Evolutionary conservation across 2,113 vertebrate species (phyloP), one percentile per base, ranked within the genome.

Genomic region (Colinus virginianus): DNA sequence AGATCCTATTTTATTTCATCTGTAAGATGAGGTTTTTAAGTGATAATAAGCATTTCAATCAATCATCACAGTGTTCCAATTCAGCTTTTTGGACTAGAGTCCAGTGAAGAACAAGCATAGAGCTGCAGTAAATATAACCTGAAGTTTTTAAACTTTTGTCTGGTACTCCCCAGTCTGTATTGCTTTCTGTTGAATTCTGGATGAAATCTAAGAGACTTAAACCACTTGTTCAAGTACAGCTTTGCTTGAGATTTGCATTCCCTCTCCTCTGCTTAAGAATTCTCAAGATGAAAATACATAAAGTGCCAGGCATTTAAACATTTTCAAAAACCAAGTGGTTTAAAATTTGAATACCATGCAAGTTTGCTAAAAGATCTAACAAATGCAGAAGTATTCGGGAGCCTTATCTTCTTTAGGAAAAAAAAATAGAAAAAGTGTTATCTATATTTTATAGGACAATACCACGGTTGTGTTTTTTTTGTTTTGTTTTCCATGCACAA

Each of bases 311-410:
- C 22, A 68, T 17, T 38, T 38, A 5, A 79, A 63, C 85, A 45
- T 1, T 19, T 19, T 23, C 23, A 51, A 14, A 51, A 51, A 15
- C 14, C 0, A 0, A 0, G 6, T 42, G 14, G 69, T 69, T 87
- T 68, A 38, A 83, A 46, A 14, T 28, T 83, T 70, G 61, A 14
- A 1, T 56, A 40, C n/a, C 8, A 46, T 13, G 2, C 16, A 32
- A 90, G 9, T 36, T 66, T 7, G 6, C 68, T 58, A 75, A 8
- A 14, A 43, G 20, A 15, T 13, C 16, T 56, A 79, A 58, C 22
- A 59, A 23, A 64, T 28, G 71, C 1, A 68, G 11, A 85, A 14
- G 62, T 88, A 56, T 86, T 64, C 34, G 71, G 13, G 2, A 81
- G 64, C 17, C 22, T 83, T 53, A 63, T 2, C 14, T 88, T 59